Evolutionary conservation across 2,113 vertebrate species (phyloP).

Genomic region (Mormoops blainvillei): DNA sequence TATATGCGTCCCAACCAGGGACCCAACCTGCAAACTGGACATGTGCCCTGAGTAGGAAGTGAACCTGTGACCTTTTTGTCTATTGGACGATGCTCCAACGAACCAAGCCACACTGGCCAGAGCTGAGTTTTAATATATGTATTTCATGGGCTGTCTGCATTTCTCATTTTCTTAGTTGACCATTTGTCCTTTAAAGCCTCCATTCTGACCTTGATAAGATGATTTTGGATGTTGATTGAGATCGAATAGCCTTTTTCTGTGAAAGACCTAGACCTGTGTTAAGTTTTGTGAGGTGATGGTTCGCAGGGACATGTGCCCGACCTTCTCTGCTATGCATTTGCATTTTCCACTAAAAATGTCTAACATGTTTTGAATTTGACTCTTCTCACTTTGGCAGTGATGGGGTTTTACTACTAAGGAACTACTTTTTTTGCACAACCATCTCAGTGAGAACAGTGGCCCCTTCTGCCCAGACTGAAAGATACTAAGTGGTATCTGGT

Average conservation of each 20-base stretch:
- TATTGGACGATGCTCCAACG: no score
- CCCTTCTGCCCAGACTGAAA: background rate
- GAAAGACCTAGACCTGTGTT: background rate
- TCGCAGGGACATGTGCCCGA: background rate
- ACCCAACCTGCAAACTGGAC: no score
- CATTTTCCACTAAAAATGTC: conserved; percentile 56
- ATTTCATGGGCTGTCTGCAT: background rate
- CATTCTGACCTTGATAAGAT: background rate
- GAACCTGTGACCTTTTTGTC: no score
- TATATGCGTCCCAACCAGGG: no score
- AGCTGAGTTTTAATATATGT: background rate
- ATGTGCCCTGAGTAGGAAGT: no score
- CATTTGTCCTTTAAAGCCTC: background rate
- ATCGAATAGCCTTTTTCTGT: background rate
- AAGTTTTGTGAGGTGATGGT: background rate
- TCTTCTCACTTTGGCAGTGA: background rate
- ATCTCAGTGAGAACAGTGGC: fast-evolving
- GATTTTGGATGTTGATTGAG: background rate
- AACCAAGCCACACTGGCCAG: no score
- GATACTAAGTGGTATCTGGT: background rate
- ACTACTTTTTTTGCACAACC: background rate
- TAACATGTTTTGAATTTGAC: conserved; percentile 44
- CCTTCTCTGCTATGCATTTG: background rate
- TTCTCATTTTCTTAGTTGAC: background rate
- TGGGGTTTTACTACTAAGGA: conserved; percentile 32